A percentile compares a stretch with the other conserved stretches of the same genome.
These are phyloP conservation scores for Hephaestus fuliginosus DNA, from an alignment of 2,797 vertebrate genomes.

Conservation along the genomic window DNA sequence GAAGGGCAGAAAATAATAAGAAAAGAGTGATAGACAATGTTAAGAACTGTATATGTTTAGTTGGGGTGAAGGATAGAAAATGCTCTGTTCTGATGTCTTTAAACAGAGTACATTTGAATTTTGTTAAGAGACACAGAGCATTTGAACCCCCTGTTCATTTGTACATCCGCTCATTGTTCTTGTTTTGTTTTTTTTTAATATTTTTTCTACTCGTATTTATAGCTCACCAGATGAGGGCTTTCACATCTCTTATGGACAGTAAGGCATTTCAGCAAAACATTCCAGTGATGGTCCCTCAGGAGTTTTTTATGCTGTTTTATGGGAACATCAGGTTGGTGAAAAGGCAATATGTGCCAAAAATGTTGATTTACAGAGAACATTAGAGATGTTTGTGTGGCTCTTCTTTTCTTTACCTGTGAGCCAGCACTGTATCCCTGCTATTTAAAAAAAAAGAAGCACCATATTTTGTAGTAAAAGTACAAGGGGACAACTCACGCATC, in stretches of 20 bases:
- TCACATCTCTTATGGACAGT: neutral
- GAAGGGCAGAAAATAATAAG: neutral
- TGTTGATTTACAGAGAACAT: neutral
- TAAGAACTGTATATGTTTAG: neutral
- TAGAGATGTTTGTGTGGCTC: neutral
- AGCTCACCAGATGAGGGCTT: conserved; percentile 7
- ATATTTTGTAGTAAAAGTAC: neutral
- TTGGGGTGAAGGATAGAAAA: neutral
- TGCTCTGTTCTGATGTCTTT: neutral
- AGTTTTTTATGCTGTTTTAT: neutral
- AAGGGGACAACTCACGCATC: neutral
- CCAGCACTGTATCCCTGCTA: neutral
- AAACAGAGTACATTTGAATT: conserved; percentile 13
- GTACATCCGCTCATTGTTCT: neutral
- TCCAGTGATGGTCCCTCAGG: conserved; percentile 1
- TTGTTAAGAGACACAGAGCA: neutral
- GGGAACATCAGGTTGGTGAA: neutral
- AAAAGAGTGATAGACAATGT: neutral
- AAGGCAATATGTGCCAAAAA: neutral
- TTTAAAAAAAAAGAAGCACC: neutral
- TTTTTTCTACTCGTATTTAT: conserved; percentile 11
- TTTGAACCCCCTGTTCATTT: neutral
- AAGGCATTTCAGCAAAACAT: neutral
- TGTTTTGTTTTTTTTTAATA: neutral
- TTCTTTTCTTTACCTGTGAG: neutral